Evolutionary conservation across 1,140 invertebrate genomes (phyloP), one percentile per base, ranked within the genome.

Genomic region (Cotesia typhae): DNA sequence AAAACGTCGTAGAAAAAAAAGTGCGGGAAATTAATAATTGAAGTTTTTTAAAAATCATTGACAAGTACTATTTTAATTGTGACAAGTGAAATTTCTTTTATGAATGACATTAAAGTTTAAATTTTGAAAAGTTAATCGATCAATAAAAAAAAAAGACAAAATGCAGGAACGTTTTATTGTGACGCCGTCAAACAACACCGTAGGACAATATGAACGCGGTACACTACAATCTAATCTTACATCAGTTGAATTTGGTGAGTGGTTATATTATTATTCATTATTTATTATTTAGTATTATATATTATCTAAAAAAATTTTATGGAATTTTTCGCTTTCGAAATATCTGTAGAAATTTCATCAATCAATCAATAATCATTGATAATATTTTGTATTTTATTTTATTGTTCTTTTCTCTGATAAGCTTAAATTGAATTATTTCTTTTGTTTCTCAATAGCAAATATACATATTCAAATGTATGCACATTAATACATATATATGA

Each of bases 121-220:
- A 14, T 5, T n/a, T 65, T 35, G 6, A 71, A 14, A 38, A 7
- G 4, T 17, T 66, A 3, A 6, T 66, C 4, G 5, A 3, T 55
- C 55, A 20, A 64, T 63, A 55, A 67, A 59, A 52, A 14, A 38
- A 57, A 14, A 12, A 61, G 17, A 38, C 47, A 66, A 41, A 51
- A 75, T 71, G 69, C 79, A 74, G 74, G 80, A 82, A 72, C 76
- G 81, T 17, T 82, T 82, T 65, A 75, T 74, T 65, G 81, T 82
- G 28, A 82, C 81, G 60, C 81, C 80, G 71, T 77, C 80, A 20
- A 66, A 35, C 36, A 77, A 74, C 41, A 81, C 65, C 66, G 70
- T 73, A 17, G 60, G 76, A 51, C 59, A 71, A 7, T 76, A 77
- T 41, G 75, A 64, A n/a, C 77, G n/a, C 70, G 76, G 36, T 73